Base-by-base conservation (phyloP, 2,888 invertebrate species). In the Agonopterix subpropinquella region DNA sequence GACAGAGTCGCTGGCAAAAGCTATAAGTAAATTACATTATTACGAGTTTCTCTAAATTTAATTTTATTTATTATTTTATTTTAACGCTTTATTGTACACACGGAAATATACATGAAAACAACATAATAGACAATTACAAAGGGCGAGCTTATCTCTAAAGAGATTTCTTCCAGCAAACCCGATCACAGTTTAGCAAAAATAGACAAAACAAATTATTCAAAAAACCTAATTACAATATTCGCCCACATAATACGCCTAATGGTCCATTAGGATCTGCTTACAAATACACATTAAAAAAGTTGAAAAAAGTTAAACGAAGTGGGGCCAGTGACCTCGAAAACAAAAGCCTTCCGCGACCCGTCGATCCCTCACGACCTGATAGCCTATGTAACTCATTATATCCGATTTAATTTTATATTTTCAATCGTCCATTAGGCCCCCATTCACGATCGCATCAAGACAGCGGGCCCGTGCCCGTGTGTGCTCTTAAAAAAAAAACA, bases 351-450 rank as follows among this genome's bases (percentile, higher is more conserved):
- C 28, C 63, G 62, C 67, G 73, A 70, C 71, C 68, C 72, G 65
- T 70, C 76, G 71, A 75, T 51, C 57, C 61, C 49, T 57, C 39
- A 39, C 56, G 61, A 61, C 64, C 70, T 67, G 73, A 77, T 71
- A 67, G 70, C 65, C 77, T 79, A 80, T 77, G 78, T 75, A 77
- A 74, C 77, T 81, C 77, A 81, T 85, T 82, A 81, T 70, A 69
- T 70, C 66, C 67, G 70, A 76, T 78, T 81, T 82, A 81, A 81
- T 83, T 80, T 81, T 79, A 79, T 82, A 80, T 77, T 83, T 74
- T 65, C 67, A 70, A 72, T 60, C 76, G 60, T 72, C 80, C 82
- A 82, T 83, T 80, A 82, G 65, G 65, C 70, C 70, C 73, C 73
- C 80, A 80, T 80, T 81, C 74, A 80, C 67, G 66, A 63, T 39